These are phyloP conservation scores for Dromius quadrimaculatus DNA, from an alignment of 2,888 invertebrate species.

Conservation along the genomic window DNA sequence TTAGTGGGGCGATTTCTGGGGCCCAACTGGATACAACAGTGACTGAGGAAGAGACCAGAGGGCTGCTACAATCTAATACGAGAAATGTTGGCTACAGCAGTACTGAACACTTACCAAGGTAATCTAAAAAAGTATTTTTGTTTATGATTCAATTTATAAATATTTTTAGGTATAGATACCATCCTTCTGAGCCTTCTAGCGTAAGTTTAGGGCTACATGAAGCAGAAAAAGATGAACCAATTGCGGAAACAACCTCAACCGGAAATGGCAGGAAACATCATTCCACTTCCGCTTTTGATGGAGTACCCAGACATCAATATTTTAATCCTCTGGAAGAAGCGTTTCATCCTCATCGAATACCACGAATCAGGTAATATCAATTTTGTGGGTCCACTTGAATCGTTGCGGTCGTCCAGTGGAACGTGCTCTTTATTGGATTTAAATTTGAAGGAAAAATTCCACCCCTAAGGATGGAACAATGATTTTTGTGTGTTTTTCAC, in stretches of 20 bases:
- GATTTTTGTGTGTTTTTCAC: no score
- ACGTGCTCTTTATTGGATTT: no score
- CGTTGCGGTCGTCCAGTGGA: no score
- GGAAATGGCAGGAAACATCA: neutral
- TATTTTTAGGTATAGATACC: neutral
- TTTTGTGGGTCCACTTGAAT: neutral
- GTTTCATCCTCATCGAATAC: constrained; percentile 10
- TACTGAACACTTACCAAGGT: constrained; percentile 47
- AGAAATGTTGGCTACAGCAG: constrained; percentile 9
- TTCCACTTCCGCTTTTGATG: neutral
- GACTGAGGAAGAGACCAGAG: neutral
- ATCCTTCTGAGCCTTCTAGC: neutral
- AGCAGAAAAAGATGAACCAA: constrained; percentile 20
- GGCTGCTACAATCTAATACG: constrained; percentile 8
- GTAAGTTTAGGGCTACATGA: neutral
- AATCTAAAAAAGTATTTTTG: neutral
- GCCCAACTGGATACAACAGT: neutral
- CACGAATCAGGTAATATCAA: constrained; percentile 15
- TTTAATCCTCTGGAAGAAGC: constrained; percentile 25
- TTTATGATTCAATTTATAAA: neutral
- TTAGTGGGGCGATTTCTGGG: neutral
- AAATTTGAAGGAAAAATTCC: no score
- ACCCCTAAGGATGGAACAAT: no score
- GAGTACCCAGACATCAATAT: constrained; percentile 10
- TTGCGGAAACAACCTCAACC: neutral